Percentiles rank a stretch among this genome's conserved stretches.
These are phyloP conservation scores for Scophthalmus maximus DNA, from an alignment of 2,113 vertebrate genomes.

Conservation along the genomic window DNA sequence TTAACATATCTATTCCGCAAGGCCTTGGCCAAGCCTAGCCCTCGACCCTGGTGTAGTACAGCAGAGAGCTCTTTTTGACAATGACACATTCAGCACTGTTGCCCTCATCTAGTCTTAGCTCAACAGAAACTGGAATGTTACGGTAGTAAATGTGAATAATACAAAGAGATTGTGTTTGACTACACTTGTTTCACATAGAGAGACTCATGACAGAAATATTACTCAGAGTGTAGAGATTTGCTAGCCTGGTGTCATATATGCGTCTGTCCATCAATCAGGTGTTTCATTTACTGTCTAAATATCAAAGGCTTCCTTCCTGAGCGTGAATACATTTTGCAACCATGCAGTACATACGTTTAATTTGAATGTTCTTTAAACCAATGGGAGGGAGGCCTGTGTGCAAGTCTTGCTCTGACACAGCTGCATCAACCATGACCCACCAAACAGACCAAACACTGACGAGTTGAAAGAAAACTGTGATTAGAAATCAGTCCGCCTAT, in stretches of 20 bases:
- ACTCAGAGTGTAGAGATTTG: not conserved
- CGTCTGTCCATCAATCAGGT: not conserved
- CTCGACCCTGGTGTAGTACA: conserved; percentile 29
- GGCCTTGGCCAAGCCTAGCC: conserved; percentile 40
- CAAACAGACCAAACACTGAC: conserved; percentile 56
- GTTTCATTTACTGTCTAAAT: not conserved
- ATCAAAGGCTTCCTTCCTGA: not conserved
- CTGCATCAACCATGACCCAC: conserved; percentile 57
- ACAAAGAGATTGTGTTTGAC: conserved; percentile 30
- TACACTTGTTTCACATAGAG: not conserved
- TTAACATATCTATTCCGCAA: conserved; percentile 47
- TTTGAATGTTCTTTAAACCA: conserved; percentile 20
- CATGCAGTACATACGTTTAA: not conserved
- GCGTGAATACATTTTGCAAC: conserved; percentile 1
- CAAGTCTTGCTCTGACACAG: conserved; percentile 41
- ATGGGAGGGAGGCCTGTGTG: conserved; percentile 1
- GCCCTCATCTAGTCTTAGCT: conserved; percentile 58
- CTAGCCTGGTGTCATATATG: too few species aligned
- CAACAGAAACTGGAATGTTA: conserved; percentile 43
- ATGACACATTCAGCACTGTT: conserved; percentile 57
- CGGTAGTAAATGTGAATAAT: conserved; percentile 40
- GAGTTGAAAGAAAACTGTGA: conserved; percentile 62
- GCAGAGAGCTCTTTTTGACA: conserved; percentile 54
- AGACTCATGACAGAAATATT: not conserved
- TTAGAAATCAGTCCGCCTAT: conserved; percentile 66